phyloP scores from a whole-genome alignment of 2,113 vertebrate species.

The Crotophaga sulcirostris region DNA sequence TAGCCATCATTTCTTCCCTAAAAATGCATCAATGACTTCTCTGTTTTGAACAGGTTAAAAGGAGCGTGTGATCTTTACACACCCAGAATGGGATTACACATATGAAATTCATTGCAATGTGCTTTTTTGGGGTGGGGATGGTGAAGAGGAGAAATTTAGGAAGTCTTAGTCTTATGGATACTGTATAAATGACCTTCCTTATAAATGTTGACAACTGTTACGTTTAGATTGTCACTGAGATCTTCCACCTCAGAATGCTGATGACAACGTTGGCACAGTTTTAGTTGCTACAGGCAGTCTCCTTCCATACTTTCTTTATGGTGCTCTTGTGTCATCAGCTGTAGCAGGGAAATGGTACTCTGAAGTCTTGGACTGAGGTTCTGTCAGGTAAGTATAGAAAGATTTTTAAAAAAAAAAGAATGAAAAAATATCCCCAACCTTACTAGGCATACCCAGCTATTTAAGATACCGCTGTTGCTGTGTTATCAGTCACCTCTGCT shows the following conservation, averaged over 20 bases:
- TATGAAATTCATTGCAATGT: neutral
- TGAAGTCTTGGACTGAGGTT: neutral
- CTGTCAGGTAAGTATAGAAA: neutral
- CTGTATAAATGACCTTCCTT: neutral
- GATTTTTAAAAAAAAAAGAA: neutral
- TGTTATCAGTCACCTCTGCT: neutral
- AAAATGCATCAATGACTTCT: neutral
- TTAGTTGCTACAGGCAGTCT: neutral
- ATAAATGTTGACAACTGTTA: neutral
- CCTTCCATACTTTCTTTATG: neutral
- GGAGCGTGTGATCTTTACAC: neutral
- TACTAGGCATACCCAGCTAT: neutral
- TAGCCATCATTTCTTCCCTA: neutral
- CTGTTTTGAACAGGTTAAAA: neutral
- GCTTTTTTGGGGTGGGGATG: accelerated
- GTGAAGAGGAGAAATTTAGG: neutral
- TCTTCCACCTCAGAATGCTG: neutral
- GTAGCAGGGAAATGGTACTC: neutral
- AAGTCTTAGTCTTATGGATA: neutral
- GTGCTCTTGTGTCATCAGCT: neutral
- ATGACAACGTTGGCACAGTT: neutral
- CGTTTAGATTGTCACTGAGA: neutral
- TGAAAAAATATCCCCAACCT: neutral
- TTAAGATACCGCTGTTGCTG: neutral
- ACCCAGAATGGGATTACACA: neutral